phyloP scores from a whole-genome alignment of 2,797 vertebrate genomes.

The Lates japonicus region DNA sequence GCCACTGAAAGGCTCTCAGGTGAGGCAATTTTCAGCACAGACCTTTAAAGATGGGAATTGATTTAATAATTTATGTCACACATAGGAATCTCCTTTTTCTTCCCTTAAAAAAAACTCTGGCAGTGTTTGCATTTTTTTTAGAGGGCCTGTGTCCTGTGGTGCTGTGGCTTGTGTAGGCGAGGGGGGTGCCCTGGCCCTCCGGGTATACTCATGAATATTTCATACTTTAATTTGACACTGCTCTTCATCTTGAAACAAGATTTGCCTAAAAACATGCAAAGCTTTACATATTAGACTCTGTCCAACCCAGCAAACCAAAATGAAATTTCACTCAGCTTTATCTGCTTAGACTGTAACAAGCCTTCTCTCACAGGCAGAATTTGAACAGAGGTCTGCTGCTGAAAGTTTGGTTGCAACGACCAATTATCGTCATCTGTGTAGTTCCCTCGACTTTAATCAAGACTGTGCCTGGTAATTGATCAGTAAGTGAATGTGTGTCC shows the following conservation, averaged over 20 bases:
- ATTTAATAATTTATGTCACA: conserved; percentile 53
- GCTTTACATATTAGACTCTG: conserved; percentile 3
- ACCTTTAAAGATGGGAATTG: conserved; percentile 38
- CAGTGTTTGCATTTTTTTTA: not conserved
- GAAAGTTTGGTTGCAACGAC: conserved; percentile 7
- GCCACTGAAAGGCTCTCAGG: conserved; percentile 32
- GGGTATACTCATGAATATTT: conserved; percentile 9
- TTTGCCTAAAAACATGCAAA: conserved; percentile 10
- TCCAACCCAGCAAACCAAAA: conserved; percentile 8
- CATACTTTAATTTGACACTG: not conserved
- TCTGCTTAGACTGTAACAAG: conserved; percentile 4
- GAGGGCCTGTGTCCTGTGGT: not conserved
- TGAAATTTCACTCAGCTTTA: conserved; percentile 1
- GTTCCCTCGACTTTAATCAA: conserved; percentile 14
- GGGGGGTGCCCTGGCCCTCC: not conserved
- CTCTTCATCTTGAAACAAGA: not conserved
- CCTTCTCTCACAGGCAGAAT: not conserved
- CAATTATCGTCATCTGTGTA: conserved; percentile 16
- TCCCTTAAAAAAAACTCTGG: not conserved
- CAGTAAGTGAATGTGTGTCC: conserved; percentile 20
- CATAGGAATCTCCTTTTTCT: conserved; percentile 3
- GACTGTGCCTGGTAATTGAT: conserved; percentile 21
- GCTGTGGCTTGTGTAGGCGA: not conserved
- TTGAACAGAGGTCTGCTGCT: not conserved
- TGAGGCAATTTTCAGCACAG: conserved; percentile 42